A percentile compares a stretch with the other conserved stretches of the same genome.
These are phyloP conservation scores for Pterostichus madidus DNA, from an alignment of 2,888 invertebrate species.

Conservation along the genomic window DNA sequence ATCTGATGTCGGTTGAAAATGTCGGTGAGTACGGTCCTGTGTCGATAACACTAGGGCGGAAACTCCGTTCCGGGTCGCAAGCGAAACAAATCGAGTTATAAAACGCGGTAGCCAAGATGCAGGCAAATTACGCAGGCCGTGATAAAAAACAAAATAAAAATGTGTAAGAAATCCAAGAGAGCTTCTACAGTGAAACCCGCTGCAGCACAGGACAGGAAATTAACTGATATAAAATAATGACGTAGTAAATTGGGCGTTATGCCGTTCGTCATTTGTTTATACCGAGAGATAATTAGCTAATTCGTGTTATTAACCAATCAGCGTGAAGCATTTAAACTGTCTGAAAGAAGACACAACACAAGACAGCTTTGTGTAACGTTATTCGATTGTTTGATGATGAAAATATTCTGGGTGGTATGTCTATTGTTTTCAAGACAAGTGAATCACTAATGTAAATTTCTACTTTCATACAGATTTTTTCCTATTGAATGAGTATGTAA, in stretches of 20 bases:
- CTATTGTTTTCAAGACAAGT: conserved; percentile 56
- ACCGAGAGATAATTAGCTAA: conserved; percentile 35
- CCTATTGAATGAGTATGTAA: conserved; percentile 39
- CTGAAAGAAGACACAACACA: conserved; percentile 30
- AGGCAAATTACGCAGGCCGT: conserved; percentile 30
- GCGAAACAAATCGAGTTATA: conserved; percentile 58
- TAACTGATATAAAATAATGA: conserved; percentile 52
- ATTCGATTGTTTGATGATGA: conserved; percentile 48
- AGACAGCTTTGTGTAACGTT: conserved; percentile 33
- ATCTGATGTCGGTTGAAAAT: not conserved
- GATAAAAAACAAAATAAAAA: conserved; percentile 47
- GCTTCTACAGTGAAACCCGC: conserved; percentile 12
- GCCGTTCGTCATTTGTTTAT: conserved; percentile 28
- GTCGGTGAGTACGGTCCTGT: conserved; percentile 5
- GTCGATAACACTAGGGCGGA: conserved; percentile 47
- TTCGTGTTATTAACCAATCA: conserved; percentile 42
- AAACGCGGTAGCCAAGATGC: conserved; percentile 44
- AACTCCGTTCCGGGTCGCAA: conserved; percentile 52
- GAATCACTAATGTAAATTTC: conserved; percentile 47
- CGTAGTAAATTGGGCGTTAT: conserved; percentile 31
- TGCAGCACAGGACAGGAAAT: conserved; percentile 34
- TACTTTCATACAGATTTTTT: conserved; percentile 44
- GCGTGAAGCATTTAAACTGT: conserved; percentile 25
- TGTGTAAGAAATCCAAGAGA: conserved; percentile 26
- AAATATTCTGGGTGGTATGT: conserved; percentile 47